A percentile compares a stretch with the other conserved stretches of the same genome.
These are phyloP conservation scores for Oenanthe oenanthe DNA, from an alignment of 2,113 vertebrate species.

Conservation along the genomic window DNA sequence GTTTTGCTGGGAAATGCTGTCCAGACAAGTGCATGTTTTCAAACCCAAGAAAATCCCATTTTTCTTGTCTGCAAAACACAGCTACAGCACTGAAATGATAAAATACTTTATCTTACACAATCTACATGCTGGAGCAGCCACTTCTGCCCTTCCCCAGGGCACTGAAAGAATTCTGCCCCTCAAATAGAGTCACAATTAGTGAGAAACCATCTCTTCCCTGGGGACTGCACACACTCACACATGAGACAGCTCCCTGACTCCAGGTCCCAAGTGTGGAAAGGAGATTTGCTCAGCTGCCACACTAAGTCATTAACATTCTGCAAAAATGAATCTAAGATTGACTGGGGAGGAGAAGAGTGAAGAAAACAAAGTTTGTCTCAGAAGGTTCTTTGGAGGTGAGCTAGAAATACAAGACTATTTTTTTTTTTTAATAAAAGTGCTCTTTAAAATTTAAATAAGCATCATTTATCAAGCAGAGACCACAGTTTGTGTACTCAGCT, in stretches of 20 bases:
- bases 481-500: background rate
- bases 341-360: background rate
- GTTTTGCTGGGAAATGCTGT: background rate
- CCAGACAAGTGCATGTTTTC: background rate
- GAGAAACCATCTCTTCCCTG: background rate
- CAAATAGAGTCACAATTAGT: background rate
- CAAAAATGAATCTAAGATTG: background rate
- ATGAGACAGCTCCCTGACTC: background rate
- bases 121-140: background rate
- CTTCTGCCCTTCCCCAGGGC: background rate
- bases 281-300: background rate
- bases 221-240: rapidly evolving
- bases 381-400: background rate
- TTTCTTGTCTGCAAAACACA: background rate
- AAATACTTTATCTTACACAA: background rate
- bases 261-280: background rate
- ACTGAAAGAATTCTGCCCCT: background rate
- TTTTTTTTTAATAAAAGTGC: background rate
- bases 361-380: background rate
- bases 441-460: background rate
- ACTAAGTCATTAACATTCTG: background rate
- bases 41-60: background rate
- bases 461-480: background rate
- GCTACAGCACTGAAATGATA: background rate
- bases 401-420: background rate